Percentiles rank a stretch among this genome's conserved stretches.
Evolutionary conservation across 1,140 invertebrate species (phyloP).

Genomic region (Sitodiplosis mosellana): DNA sequence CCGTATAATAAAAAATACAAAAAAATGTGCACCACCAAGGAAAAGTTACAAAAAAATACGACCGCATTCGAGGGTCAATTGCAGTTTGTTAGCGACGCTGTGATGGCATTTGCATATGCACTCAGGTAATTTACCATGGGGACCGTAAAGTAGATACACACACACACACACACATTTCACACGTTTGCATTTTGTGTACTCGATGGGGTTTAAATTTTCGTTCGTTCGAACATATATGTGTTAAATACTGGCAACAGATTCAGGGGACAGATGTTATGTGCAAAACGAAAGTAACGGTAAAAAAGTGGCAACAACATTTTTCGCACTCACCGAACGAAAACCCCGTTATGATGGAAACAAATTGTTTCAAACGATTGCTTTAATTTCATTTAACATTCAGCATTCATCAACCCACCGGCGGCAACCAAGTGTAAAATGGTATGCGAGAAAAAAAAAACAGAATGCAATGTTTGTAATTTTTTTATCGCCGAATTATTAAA

Average conservation of each 20-base stretch:
- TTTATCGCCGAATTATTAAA: too few species aligned
- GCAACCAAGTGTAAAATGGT: too few species aligned
- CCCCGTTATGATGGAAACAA: background rate
- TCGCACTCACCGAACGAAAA: background rate
- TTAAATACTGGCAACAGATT: too few species aligned
- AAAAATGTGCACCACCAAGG: conserved; percentile 44
- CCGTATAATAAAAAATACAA: conserved; percentile 64
- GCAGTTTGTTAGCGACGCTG: conserved; percentile 84
- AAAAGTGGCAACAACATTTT: too few species aligned
- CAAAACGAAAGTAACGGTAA: background rate
- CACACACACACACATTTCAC: background rate
- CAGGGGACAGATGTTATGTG: background rate
- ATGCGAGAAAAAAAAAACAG: too few species aligned
- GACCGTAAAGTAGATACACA: too few species aligned
- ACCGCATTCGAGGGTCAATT: conserved; percentile 76
- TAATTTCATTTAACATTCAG: background rate
- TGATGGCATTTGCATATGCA: conserved; percentile 78
- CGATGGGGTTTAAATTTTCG: background rate
- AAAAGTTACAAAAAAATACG: conserved; percentile 49
- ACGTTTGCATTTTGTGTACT: background rate
- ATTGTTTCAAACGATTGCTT: background rate
- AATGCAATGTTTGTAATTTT: too few species aligned
- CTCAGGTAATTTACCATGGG: conserved; percentile 42
- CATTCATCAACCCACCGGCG: background rate
- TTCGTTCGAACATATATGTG: background rate